Conservation (phyloP, 2,888 invertebrate species). For the Drosophila mimetica region DNA sequence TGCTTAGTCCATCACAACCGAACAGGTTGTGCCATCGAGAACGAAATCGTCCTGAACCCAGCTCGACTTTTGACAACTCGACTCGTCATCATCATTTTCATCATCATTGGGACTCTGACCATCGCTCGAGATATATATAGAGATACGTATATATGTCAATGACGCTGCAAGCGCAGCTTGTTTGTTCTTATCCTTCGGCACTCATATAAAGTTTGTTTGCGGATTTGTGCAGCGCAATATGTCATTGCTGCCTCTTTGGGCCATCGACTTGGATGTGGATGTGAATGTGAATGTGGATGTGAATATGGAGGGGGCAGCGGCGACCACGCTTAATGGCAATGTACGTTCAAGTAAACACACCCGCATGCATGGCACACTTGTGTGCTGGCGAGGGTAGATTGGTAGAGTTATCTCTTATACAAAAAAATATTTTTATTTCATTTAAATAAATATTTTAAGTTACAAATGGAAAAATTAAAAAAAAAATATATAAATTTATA, state of each 20-base stretch:
- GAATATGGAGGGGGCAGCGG: conserved; percentile 34
- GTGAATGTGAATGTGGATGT: not conserved
- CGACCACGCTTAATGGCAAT: conserved; percentile 76
- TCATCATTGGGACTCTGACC: conserved; percentile 20
- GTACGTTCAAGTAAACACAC: conserved; percentile 75
- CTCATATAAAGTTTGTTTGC: conserved; percentile 80
- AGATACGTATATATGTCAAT: conserved; percentile 71
- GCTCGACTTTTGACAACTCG: conserved; percentile 24
- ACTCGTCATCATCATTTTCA: conserved; percentile 23
- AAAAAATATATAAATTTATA: no score
- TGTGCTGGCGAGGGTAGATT: conserved; percentile 45
- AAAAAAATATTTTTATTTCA: no score
- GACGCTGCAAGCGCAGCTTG: conserved; percentile 60
- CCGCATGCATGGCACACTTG: conserved; percentile 39
- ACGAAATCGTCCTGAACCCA: conserved; percentile 1
- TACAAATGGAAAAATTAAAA: no score
- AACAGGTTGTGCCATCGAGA: conserved; percentile 35
- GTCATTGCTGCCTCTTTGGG: conserved; percentile 66
- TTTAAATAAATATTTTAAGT: no score
- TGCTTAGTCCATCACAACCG: conserved; percentile 52
- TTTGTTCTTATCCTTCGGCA: conserved; percentile 78
- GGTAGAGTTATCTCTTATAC: not conserved
- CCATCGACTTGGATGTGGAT: conserved; percentile 22
- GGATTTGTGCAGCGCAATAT: conserved; percentile 80
- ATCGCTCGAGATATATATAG: conserved; percentile 24